phyloP scores from a whole-genome alignment of 2,797 vertebrate genomes.

The Poeciliopsis infans region DNA sequence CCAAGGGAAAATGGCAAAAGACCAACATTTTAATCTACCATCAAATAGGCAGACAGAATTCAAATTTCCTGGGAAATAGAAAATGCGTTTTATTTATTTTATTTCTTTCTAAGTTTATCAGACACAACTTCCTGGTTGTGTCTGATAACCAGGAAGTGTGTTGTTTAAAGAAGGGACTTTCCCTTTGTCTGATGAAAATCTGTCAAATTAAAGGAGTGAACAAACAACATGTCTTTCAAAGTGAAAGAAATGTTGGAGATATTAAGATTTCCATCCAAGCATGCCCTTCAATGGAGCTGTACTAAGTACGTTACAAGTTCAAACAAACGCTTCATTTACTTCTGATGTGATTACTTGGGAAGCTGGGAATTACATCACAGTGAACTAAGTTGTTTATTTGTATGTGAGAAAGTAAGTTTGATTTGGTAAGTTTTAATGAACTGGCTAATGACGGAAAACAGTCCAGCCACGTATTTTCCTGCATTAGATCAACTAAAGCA shows the following conservation, averaged over 20 bases:
- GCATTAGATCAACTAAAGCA: not conserved
- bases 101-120: not conserved
- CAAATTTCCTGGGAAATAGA: not conserved
- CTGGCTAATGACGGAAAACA: not conserved
- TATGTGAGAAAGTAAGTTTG: not conserved
- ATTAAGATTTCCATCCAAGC: not conserved
- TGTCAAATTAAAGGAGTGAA: too few relatives aligned
- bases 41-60: not conserved
- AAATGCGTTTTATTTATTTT: not conserved
- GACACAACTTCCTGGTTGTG: not conserved
- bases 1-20: not conserved
- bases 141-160: not conserved
- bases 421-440: not conserved
- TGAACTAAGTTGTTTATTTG: not conserved
- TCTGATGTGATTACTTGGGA: not conserved
- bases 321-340: not conserved
- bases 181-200: not conserved
- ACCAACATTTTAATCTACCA: not conserved
- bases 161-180: not conserved
- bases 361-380: not conserved
- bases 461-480: not conserved
- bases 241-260: not conserved
- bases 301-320: not conserved
- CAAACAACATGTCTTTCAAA: not conserved
- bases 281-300: not conserved